Evolutionary conservation across 2,888 invertebrate genomes (phyloP).

Genomic region (Thecocarcelia acutangulata): DNA sequence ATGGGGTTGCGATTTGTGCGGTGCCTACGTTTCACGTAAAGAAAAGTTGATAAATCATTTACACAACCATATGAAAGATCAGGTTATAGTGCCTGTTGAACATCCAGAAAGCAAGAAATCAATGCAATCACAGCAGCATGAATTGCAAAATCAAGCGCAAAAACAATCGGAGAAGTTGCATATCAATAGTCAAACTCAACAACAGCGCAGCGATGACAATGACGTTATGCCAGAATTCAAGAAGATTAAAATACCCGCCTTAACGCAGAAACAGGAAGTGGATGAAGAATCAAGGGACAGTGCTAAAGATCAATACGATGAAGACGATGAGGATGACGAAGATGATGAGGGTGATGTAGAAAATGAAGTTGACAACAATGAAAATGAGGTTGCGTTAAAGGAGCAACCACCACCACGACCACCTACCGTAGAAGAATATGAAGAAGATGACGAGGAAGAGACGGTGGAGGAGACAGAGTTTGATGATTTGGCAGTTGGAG

Average conservation of each 20-base stretch:
- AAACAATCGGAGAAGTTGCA: not conserved
- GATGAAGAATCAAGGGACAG: constrained; percentile 66
- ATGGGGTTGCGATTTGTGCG: constrained; percentile 81
- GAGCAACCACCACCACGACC: constrained; percentile 44
- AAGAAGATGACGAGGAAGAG: constrained; percentile 67
- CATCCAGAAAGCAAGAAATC: constrained; percentile 54
- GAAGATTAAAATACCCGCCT: constrained; percentile 70
- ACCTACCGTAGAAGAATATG: constrained; percentile 63
- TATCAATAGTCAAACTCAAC: constrained; percentile 25
- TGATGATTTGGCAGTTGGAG: constrained; percentile 71
- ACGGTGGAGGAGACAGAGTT: constrained; percentile 71
- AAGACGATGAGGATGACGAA: constrained; percentile 65
- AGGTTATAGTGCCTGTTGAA: constrained; percentile 75
- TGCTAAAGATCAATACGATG: constrained; percentile 65
- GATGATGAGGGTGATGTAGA: constrained; percentile 60
- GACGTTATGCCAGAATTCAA: constrained; percentile 61
- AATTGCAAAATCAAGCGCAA: constrained; percentile 31
- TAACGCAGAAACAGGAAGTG: constrained; percentile 37
- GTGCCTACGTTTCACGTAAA: constrained; percentile 80
- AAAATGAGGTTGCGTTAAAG: constrained; percentile 7
- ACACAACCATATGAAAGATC: constrained; percentile 80
- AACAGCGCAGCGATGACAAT: constrained; percentile 41
- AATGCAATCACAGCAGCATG: constrained; percentile 12
- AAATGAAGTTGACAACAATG: constrained; percentile 55
- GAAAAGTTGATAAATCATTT: constrained; percentile 81